Evolutionary conservation across 1,140 invertebrate species (phyloP).

Genomic region (Xylocopa sonorina): DNA sequence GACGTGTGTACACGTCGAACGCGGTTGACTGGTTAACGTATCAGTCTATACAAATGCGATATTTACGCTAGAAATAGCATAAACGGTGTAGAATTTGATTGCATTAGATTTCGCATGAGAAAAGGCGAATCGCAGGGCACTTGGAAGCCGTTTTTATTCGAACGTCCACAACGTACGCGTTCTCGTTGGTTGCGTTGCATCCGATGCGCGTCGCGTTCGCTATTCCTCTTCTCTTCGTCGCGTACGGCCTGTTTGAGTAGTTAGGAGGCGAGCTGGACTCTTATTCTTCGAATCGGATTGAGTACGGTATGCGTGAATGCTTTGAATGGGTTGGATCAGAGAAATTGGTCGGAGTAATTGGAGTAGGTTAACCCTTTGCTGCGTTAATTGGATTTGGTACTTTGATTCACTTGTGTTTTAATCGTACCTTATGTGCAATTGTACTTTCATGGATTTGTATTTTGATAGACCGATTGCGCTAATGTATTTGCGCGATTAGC

Average conservation of each 20-base stretch:
- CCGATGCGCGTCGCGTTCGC: neutral
- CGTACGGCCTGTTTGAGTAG: neutral
- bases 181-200: neutral
- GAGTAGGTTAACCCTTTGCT: neutral
- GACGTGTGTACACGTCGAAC: too few relatives aligned
- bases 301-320: neutral
- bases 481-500: neutral
- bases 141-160: conserved; percentile 24
- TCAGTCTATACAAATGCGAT: too few relatives aligned
- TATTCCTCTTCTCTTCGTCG: neutral
- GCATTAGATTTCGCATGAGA: too few relatives aligned
- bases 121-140: too few relatives aligned
- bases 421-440: neutral
- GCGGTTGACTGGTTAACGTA: too few relatives aligned
- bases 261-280: neutral
- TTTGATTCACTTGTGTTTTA: neutral
- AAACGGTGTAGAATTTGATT: too few relatives aligned
- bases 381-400: neutral
- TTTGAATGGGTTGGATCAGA: neutral
- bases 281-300: neutral
- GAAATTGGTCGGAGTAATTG: conserved; percentile 1
- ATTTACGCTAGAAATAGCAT: too few relatives aligned
- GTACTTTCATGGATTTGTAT: neutral
- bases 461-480: too few relatives aligned
- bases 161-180: neutral